phyloP scores from a whole-genome alignment of 2,113 vertebrate species.

The Pleuronectes platessa region DNA sequence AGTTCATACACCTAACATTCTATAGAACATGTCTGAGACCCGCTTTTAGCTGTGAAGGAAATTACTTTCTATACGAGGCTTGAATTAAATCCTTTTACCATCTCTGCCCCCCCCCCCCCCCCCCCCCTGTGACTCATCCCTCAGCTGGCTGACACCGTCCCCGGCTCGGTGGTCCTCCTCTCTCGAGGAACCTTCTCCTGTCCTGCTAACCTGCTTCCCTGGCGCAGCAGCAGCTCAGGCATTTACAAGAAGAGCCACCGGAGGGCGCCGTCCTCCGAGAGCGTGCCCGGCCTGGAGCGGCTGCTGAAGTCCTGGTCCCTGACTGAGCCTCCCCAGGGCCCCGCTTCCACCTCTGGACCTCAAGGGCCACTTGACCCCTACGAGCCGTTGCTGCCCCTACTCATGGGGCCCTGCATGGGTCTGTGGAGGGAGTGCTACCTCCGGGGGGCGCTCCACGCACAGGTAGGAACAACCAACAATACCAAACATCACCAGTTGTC shows the following conservation, averaged over 20 bases:
- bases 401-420: conserved; percentile 85
- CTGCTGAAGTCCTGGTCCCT: conserved; percentile 71
- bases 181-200: conserved; percentile 85
- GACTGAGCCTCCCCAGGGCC: conserved; percentile 49
- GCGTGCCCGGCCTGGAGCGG: conserved; percentile 82
- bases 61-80: too few species aligned
- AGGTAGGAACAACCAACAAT: conserved; percentile 77
- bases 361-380: conserved; percentile 67
- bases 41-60: too few species aligned
- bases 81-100: too few species aligned
- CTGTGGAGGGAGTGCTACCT: conserved; percentile 94
- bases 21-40: too few species aligned
- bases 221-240: conserved; percentile 81
- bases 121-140: neutral
- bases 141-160: conserved; percentile 62
- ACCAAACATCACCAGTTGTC: too few species aligned
- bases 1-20: too few species aligned
- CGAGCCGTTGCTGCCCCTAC: conserved; percentile 86
- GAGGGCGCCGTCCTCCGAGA: conserved; percentile 82
- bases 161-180: conserved; percentile 82
- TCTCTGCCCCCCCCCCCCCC: too few species aligned
- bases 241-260: conserved; percentile 80
- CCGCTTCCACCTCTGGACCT: conserved; percentile 17
- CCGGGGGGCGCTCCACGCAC: conserved; percentile 86
- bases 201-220: conserved; percentile 87